Base-by-base conservation (phyloP, 2,797 vertebrate species). In the Halcyon leucocephala region DNA sequence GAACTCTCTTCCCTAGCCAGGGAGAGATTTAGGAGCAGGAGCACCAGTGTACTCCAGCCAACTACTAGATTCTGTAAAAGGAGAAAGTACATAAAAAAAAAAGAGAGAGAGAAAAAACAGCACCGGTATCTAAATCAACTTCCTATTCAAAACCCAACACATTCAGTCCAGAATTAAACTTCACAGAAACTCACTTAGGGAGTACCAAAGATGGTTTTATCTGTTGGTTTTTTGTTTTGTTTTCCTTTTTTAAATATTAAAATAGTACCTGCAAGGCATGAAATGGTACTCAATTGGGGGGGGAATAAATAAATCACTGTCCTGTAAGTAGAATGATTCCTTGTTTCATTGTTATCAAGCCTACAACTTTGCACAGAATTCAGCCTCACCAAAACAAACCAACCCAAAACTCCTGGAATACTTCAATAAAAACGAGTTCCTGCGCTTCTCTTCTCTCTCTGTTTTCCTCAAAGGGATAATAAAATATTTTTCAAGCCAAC, bases 211-310 rank as follows among this genome's bases (percentile, higher is more conserved):
- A 21, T 7, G 35, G 55, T 57, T 18, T 20, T 7, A 22, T 6
- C 39, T 0, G 0, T 60, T 48, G 35, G 7, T 13, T 25, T 25
- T 44, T 46, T 22, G 21, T 22, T 7, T 2, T 33, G 4, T 2
- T 35, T 14, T 4, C 12, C 16, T 22, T 29, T 70, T 57, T 64
- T 60, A 60, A 9, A 14, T 49, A 73, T 28, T 86, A 41, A 65
- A 83, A 71, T 11, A 70, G n/a, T 25, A 71, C 8, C 16, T 84
- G 22, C 46, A 37, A 73, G 12, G 28, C 21, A 83, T 1, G 64
- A 28, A 14, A 72, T 4, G 2, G 42, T 33, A 72, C 19, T 19
- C 5, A 1, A 33, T 35, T 35, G 33, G 33, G 39, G 39, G 39
- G 39, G 39, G 18, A 24, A 24, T 13, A 14, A 83, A 37, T 37